These are phyloP conservation scores for Gnathonemus longibarbis DNA, from an alignment of 2,113 vertebrate genomes.

Conservation along the genomic window DNA sequence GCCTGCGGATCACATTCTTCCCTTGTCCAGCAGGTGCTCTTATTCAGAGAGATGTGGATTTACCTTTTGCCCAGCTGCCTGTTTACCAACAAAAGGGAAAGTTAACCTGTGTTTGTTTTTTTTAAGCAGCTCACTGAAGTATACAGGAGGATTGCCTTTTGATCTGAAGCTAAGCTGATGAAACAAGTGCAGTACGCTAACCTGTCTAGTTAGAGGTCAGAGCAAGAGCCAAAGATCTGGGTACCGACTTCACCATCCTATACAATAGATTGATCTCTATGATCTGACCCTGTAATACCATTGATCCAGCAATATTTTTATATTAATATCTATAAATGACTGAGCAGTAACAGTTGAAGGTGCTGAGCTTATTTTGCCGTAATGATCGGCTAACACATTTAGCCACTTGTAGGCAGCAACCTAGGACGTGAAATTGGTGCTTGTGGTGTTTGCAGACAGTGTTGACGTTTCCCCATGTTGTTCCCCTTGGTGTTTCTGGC, in stretches of 20 bases:
- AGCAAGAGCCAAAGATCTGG: neutral
- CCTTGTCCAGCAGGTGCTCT: neutral
- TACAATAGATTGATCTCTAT: neutral
- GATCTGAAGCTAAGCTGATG: neutral
- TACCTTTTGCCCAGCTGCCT: neutral
- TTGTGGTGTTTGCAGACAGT: neutral
- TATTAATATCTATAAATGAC: neutral
- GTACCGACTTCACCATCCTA: neutral
- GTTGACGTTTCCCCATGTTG: neutral
- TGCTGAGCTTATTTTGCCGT: neutral
- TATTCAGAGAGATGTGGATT: neutral
- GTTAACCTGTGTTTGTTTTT: neutral
- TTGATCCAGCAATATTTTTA: neutral
- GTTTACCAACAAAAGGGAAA: neutral
- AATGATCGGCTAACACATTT: neutral
- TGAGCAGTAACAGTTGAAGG: neutral
- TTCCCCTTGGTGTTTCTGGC: too few relatives aligned
- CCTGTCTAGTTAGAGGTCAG: neutral
- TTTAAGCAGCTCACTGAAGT: neutral
- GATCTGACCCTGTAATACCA: neutral
- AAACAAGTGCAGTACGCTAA: neutral
- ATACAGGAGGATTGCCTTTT: neutral
- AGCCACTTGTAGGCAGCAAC: neutral
- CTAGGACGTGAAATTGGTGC: neutral
- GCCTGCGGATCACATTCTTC: neutral